phyloP scores from a whole-genome alignment of 2,113 vertebrate species.

The Proterorhinus semilunaris region DNA sequence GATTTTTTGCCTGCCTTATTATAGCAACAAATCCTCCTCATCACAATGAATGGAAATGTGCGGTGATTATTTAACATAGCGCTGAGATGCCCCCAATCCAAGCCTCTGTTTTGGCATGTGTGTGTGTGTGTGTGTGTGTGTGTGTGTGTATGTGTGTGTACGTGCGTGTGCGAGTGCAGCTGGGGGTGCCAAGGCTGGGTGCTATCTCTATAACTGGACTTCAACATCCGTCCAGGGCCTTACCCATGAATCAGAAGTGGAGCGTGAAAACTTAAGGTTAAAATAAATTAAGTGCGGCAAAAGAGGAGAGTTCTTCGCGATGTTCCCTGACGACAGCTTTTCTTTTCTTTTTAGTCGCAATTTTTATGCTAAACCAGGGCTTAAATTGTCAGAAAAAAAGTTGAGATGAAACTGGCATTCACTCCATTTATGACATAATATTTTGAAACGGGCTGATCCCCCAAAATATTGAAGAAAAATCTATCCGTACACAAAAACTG shows the following conservation, averaged over 20 bases:
- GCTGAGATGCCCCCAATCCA: conserved; percentile 54
- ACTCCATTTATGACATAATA: no score
- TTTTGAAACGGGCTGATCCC: no score
- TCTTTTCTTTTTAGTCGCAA: no score
- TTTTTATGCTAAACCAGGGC: no score
- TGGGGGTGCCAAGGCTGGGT: conserved; percentile 72
- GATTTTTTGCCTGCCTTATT: conserved; percentile 68
- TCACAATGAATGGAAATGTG: conserved; percentile 70
- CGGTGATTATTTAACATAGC: conserved; percentile 71
- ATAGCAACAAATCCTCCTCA: conserved; percentile 73
- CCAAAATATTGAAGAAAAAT: no score
- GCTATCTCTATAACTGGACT: conserved; percentile 59
- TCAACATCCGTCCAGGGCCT: conserved; percentile 59
- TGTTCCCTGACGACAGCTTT: no score
- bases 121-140: conserved; percentile 24
- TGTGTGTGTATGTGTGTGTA: conserved; percentile 50
- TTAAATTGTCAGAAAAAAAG: no score
- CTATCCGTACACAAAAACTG: no score
- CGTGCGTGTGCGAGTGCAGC: conserved; percentile 60
- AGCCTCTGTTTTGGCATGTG: conserved; percentile 12
- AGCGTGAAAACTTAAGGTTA: conserved; percentile 26
- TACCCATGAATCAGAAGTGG: conserved; percentile 52
- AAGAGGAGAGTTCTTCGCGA: no score
- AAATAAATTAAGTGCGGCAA: neutral
- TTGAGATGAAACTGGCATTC: no score